A percentile compares a stretch with the other conserved stretches of the same genome.
Evolutionary conservation across 2,113 vertebrate species (phyloP).

Genomic region (Melanerpes formicivorus): DNA sequence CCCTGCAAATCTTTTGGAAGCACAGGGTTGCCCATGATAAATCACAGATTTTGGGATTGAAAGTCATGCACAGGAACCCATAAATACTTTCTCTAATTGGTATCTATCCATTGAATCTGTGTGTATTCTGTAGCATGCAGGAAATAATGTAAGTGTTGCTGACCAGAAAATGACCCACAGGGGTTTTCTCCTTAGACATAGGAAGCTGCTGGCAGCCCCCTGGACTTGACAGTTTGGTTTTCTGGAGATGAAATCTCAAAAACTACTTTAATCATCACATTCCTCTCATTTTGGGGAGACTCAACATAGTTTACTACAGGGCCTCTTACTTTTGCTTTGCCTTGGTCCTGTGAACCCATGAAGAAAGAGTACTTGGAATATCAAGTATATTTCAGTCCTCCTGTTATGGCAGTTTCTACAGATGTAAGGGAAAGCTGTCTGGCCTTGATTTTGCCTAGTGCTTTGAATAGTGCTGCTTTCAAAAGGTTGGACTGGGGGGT

Average conservation of each 20-base stretch:
- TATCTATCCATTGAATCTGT: not conserved
- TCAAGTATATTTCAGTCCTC: not conserved
- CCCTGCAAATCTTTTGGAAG: not conserved
- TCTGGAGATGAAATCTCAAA: not conserved
- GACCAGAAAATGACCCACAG: not conserved
- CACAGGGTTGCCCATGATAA: not conserved
- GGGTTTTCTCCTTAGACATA: not conserved
- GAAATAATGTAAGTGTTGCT: not conserved
- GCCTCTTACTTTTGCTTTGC: not conserved
- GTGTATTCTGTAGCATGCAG: rapidly evolving
- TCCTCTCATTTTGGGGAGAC: not conserved
- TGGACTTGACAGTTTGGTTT: not conserved
- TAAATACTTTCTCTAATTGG: not conserved
- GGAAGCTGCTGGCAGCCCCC: not conserved
- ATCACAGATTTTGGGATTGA: not conserved
- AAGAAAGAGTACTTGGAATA: not conserved
- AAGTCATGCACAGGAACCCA: not conserved
- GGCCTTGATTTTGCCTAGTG: not conserved
- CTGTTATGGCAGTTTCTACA: not conserved
- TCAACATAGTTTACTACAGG: not conserved
- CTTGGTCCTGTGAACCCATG: not conserved
- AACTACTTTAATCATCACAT: not conserved
- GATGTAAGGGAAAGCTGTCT: not conserved
- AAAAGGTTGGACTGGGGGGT: not conserved
- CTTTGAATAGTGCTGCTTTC: not conserved